Percentiles rank a stretch among this genome's conserved stretches.
phyloP scores from a whole-genome alignment of 1,140 invertebrate genomes.

The Drosophila triauraria region DNA sequence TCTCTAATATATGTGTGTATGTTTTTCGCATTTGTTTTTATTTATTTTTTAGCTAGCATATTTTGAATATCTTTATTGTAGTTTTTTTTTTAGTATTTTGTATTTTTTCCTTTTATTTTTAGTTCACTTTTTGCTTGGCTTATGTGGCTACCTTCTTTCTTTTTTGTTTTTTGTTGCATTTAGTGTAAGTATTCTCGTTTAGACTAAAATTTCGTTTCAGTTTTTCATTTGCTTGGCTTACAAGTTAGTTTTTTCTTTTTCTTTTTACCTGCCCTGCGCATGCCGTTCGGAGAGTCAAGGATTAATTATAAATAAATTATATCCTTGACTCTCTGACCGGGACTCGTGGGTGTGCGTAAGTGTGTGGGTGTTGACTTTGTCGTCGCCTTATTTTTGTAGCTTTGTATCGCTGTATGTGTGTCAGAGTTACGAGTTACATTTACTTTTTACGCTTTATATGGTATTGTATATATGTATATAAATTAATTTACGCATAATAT shows the following conservation, averaged over 20 bases:
- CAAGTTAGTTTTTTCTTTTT: constrained; percentile 45
- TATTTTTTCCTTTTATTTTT: constrained; percentile 43
- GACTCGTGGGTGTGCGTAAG: constrained; percentile 15
- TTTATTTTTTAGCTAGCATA: constrained; percentile 68
- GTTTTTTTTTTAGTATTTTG: constrained; percentile 14
- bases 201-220: constrained; percentile 79
- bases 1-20: constrained; percentile 64
- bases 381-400: constrained; percentile 54
- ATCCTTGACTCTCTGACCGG: constrained; percentile 29
- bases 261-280: not conserved
- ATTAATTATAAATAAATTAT: constrained; percentile 13
- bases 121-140: constrained; percentile 65
- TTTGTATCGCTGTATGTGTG: constrained; percentile 64
- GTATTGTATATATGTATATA: constrained; percentile 65
- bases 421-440: constrained; percentile 67
- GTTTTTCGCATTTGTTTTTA: constrained; percentile 49
- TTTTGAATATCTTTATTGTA: constrained; percentile 82
- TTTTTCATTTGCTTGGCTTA: constrained; percentile 71
- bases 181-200: constrained; percentile 41
- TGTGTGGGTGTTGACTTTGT: constrained; percentile 42
- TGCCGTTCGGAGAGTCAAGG: constrained; percentile 21
- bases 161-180: constrained; percentile 29
- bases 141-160: constrained; percentile 41
- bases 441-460: constrained; percentile 57
- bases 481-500: constrained; percentile 69